Evolutionary conservation across 2,888 invertebrate species (phyloP), one percentile per base, ranked within the genome.

Genomic region (Orthosia incerta): DNA sequence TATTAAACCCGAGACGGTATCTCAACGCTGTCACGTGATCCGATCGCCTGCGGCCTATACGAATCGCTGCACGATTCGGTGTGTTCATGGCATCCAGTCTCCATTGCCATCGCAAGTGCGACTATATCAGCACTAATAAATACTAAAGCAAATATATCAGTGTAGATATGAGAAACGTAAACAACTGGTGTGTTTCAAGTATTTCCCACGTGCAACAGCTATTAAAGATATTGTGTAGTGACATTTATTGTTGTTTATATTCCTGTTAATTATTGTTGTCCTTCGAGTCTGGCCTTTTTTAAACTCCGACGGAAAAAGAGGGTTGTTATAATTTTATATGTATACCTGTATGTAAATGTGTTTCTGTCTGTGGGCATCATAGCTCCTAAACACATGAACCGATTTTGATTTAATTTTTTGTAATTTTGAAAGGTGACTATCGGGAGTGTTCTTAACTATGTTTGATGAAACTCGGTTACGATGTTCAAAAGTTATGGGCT

Each of bases 1-100:
- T 91, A 94, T 95, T 94, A 94, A 88, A 91, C 88, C 90, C 87
- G 91, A 90, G 93, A 94, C 93, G 92, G 90, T 93, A 94, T 95
- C 94, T 91, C 88, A 89, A 80, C 78, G 90, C 91, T 93, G 94
- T 94, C 94, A 93, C 92, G 91, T 93, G 94, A 92, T 91, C 91
- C 89, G 91, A 87, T 89, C 89, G 92, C 91, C 90, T 85, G 92
- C 90, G 89, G 91, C 93, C 92, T 91, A 89, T 89, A 87, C 87
- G 86, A 87, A 88, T 88, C 86, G 82, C 84, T 85, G 82, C 81
- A 79, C 83, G 74, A 86, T 88, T 91, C 82, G 79, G 86, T 89
- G 81, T 85, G 79, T 84, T 77, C 75, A 84, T 83, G 74, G 85
- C 83, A 76, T 82, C 74, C 69, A 72, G 86, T 86, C 71, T 71